A percentile compares a stretch with the other conserved stretches of the same genome.
Evolutionary conservation across 2,797 vertebrate genomes (phyloP).

Genomic region (Acipenser ruthenus): DNA sequence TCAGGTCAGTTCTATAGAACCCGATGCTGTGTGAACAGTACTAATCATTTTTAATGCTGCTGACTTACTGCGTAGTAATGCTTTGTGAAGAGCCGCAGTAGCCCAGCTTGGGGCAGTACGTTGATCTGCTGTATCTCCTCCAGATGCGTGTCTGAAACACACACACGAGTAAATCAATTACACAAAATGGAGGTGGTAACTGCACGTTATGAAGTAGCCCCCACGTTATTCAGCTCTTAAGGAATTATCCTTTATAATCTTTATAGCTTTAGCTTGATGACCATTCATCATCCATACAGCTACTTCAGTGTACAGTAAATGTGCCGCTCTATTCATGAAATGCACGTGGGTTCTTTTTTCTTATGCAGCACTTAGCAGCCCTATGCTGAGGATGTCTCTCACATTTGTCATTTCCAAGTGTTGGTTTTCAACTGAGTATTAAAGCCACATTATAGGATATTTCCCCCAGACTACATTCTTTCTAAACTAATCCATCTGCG

Average conservation of each 20-base stretch:
- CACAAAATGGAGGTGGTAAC: too few relatives aligned
- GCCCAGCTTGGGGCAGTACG: constrained; percentile 26
- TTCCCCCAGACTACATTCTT: not conserved
- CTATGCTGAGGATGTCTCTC: too few relatives aligned
- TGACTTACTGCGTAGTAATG: constrained; percentile 29
- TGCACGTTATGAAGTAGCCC: too few relatives aligned
- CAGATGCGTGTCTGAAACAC: constrained; percentile 34
- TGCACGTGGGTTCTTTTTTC: too few relatives aligned
- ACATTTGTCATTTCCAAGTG: not conserved
- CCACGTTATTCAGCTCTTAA: too few relatives aligned
- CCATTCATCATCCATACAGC: too few relatives aligned
- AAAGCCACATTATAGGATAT: not conserved
- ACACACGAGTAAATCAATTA: not conserved
- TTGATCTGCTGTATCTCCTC: constrained; percentile 25
- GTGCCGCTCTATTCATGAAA: too few relatives aligned
- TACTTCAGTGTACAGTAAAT: too few relatives aligned
- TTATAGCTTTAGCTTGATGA: too few relatives aligned
- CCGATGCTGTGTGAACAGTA: not conserved
- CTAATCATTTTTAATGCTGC: not conserved
- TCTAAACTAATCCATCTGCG: not conserved
- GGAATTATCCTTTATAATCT: too few relatives aligned
- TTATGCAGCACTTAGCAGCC: too few relatives aligned
- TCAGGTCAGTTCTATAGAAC: not conserved
- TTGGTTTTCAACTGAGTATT: constrained; percentile 4
- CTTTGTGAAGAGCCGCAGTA: constrained; percentile 26